Evolutionary conservation across 2,113 vertebrate genomes (phyloP).

Genomic region (Cavia aperea): DNA sequence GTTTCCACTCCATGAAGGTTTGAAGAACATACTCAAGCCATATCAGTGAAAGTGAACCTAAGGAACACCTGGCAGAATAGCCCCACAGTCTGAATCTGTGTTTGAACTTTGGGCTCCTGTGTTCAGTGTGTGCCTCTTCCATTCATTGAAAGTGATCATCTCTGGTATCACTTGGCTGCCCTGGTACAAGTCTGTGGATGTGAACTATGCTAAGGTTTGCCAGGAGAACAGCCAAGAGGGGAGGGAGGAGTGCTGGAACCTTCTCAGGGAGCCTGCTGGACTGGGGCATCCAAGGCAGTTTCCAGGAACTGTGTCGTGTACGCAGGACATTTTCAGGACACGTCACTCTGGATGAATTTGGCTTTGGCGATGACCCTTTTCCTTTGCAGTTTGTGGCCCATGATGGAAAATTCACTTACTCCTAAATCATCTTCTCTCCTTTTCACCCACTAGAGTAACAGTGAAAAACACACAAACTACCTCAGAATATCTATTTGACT

Average conservation of each 20-base stretch:
- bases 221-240: not conserved
- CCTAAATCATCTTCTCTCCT: not conserved
- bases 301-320: too few species aligned
- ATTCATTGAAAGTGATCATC: constrained; percentile 2
- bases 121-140: not conserved
- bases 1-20: not conserved
- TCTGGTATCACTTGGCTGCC: not conserved
- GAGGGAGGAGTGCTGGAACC: too few species aligned
- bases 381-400: not conserved
- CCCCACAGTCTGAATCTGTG: not conserved
- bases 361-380: not conserved
- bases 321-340: accelerated
- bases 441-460: not conserved
- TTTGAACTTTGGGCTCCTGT: not conserved
- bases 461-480: not conserved
- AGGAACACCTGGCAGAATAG: accelerated
- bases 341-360: not conserved
- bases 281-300: accelerated
- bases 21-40: not conserved
- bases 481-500: not conserved
- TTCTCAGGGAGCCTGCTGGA: too few species aligned
- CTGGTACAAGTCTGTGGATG: not conserved
- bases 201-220: not conserved
- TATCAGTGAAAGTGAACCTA: not conserved
- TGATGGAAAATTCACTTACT: not conserved